Base-by-base conservation (phyloP, 1,140 invertebrate species). In the Drosophila sp. region DNA sequence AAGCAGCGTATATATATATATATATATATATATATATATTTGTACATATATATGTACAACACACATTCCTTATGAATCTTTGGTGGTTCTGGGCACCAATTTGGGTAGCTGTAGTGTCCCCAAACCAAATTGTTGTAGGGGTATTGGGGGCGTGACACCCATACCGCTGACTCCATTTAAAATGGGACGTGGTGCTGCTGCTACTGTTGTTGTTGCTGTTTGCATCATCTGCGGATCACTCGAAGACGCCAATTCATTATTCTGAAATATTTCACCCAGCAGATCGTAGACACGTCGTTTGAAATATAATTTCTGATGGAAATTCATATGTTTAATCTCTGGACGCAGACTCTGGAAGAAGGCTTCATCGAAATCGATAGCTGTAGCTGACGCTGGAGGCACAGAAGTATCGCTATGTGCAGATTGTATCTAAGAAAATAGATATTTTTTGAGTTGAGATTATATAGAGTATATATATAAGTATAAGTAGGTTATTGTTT, bases 231-330 rank as follows among this genome's bases (percentile, higher is more conserved):
- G 30, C 44, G 57, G 55, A 10, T 60, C 70, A 64, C 60, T 66
- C 10, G n/a, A 10, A 29, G 23, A 3, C 6, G 44, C 7, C 7
- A 25, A 23, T 27, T 57, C 38, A 29, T 23, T 61, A 11, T 44
- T 17, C 23, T 62, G 60, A 38, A 91, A 91, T 32, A 91, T 90
- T 33, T 91, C 81, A 8, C 76, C 67, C 4, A 91, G 60, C 5
- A 90, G 57, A 30, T 89, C 86, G 40, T 91, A 91, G 1, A 91
- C 75, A 30, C 90, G 79, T 1, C 84, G 79, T 60, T 91, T 91
- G 25, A 91, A 91, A n/a, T 67, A 61, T 4, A 91, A 70, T 61
- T 91, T 91, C 54, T 91, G 81, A 33, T 75, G 72, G 33, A 89
- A 90, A 55, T 83, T 70, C 90, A 91, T 91, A 17, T 70, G 75